phyloP scores from a whole-genome alignment of 2,888 invertebrate genomes.

The Cerceris rybyensis region DNA sequence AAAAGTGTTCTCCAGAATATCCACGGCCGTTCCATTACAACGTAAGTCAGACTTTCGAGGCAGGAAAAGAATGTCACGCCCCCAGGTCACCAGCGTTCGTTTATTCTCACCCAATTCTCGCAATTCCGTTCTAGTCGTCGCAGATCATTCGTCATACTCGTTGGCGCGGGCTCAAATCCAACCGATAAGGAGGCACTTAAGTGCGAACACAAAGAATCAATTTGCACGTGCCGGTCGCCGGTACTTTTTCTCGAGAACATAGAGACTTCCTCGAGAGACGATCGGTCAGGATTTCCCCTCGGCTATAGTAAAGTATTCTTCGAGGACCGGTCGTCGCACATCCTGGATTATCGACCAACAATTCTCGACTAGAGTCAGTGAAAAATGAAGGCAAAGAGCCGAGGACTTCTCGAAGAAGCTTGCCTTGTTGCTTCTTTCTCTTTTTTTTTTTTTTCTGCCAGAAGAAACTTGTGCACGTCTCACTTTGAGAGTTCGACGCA shows the following conservation, averaged over 20 bases:
- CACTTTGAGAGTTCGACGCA: no score
- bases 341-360: constrained; percentile 41
- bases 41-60: no score
- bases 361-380: constrained; percentile 23
- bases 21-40: no score
- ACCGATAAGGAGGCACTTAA: constrained; percentile 68
- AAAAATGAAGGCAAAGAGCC: constrained; percentile 41
- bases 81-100: background rate
- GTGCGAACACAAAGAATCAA: constrained; percentile 70
- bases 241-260: constrained; percentile 29
- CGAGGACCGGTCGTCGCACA: constrained; percentile 4
- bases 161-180: constrained; percentile 64
- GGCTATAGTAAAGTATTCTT: constrained; percentile 16
- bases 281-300: constrained; percentile 39
- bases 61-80: no score
- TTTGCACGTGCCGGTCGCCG: constrained; percentile 58
- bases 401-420: background rate
- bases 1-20: no score
- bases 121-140: constrained; percentile 48
- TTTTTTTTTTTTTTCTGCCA: background rate
- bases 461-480: background rate
- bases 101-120: constrained; percentile 27
- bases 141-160: constrained; percentile 61
- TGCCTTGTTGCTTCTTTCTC: background rate
- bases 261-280: constrained; percentile 9